Percentiles rank a stretch among this genome's conserved stretches.
phyloP scores from a whole-genome alignment of 2,113 vertebrate species.

The Cephalopholis sonnerati region DNA sequence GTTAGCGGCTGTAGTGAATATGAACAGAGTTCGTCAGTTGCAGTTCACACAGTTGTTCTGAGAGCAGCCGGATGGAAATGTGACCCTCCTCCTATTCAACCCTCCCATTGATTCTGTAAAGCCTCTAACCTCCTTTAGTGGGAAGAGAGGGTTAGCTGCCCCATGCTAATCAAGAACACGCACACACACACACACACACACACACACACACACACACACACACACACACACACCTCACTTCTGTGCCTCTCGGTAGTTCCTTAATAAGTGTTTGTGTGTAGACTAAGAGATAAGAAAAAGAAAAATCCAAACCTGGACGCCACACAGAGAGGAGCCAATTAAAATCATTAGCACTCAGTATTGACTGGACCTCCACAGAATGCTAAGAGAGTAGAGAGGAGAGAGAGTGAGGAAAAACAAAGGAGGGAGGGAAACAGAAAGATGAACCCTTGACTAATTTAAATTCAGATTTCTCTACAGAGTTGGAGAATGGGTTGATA shows the following conservation, averaged over 20 bases:
- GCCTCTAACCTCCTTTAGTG: conserved; percentile 2
- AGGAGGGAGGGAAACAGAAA: neutral
- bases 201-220: neutral
- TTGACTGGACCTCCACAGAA: neutral
- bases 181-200: neutral
- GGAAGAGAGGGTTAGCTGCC: neutral
- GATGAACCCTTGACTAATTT: neutral
- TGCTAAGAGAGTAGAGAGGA: neutral
- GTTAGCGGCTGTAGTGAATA: neutral
- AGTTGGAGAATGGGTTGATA: neutral
- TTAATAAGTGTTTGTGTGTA: conserved; percentile 16
- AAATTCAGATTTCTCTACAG: neutral
- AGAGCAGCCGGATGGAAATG: conserved; percentile 36
- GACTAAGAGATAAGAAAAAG: neutral
- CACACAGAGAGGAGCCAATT: conserved; percentile 17
- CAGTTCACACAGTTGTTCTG: conserved; percentile 30
- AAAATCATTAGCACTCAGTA: conserved; percentile 9
- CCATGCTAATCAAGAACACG: conserved; percentile 1
- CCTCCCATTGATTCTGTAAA: conserved; percentile 4
- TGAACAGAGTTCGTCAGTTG: conserved; percentile 2
- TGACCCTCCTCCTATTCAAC: conserved; percentile 42
- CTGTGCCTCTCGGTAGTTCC: neutral
- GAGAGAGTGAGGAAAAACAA: neutral
- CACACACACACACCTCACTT: neutral
- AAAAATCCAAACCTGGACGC: neutral